Conservation (phyloP, 1,140 invertebrate species). For the Onthophagus taurus region DNA sequence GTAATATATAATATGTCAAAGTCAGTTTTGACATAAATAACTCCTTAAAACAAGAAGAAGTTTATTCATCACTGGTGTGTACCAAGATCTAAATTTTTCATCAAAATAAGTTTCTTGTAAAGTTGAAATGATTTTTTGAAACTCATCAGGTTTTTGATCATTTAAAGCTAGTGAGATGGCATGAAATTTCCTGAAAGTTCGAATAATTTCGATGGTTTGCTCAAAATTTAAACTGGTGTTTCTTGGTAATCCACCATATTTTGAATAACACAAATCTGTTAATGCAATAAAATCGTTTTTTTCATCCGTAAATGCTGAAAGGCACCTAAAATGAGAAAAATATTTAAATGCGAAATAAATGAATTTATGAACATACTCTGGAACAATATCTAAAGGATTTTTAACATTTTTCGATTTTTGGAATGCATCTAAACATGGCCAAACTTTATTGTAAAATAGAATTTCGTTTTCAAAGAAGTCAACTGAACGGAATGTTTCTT, state of each 20-base stretch:
- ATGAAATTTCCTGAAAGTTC: conserved; percentile 56
- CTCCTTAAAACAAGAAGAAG: too few species aligned
- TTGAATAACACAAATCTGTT: conserved; percentile 48
- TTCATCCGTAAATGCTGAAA: conserved; percentile 47
- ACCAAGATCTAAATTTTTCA: too few species aligned
- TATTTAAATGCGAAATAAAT: too few species aligned
- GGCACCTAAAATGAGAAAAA: too few species aligned
- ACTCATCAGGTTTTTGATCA: conserved; percentile 49
- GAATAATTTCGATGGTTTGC: conserved; percentile 44
- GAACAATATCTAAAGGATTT: conserved; percentile 44
- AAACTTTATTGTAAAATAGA: conserved; percentile 50
- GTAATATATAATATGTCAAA: too few species aligned
- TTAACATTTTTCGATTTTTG: conserved; percentile 39
- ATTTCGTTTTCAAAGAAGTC: conserved; percentile 63
- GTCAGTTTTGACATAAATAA: too few species aligned
- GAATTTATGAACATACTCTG: too few species aligned
- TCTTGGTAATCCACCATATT: conserved; percentile 42
- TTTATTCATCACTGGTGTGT: too few species aligned
- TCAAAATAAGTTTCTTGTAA: too few species aligned
- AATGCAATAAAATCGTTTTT: conserved; percentile 54
- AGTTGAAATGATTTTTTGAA: conserved; percentile 43
- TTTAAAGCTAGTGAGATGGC: conserved; percentile 57
- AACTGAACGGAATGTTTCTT: conserved; percentile 52
- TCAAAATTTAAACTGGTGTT: conserved; percentile 44
- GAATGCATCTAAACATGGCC: conserved; percentile 44